Conservation (phyloP, 2,888 invertebrate genomes). For the Diarsia dahlii region DNA sequence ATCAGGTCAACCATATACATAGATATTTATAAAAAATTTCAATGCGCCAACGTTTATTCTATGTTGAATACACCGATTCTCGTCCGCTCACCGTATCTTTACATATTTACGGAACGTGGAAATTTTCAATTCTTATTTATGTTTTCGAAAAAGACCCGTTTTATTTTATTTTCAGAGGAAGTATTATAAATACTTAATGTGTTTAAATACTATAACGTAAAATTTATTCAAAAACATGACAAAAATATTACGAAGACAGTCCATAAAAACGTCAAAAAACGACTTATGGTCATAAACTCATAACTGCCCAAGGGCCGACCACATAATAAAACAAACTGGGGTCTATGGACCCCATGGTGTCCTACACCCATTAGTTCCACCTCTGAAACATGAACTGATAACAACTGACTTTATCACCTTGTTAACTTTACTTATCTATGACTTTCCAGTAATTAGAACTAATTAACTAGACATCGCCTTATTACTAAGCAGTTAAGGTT, state of each 20-base stretch:
- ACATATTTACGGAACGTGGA: too few relatives aligned
- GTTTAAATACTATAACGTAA: not conserved
- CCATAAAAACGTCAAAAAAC: constrained; percentile 15
- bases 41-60: too few relatives aligned
- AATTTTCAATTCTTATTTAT: not conserved
- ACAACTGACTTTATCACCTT: constrained; percentile 70
- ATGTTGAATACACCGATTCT: too few relatives aligned
- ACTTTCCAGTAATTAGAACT: constrained; percentile 63
- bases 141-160: not conserved
- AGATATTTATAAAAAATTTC: too few relatives aligned
- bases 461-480: constrained; percentile 17
- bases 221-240: constrained; percentile 12
- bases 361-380: constrained; percentile 72
- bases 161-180: not conserved
- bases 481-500: constrained; percentile 12
- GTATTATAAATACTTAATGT: not conserved
- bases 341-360: constrained; percentile 33
- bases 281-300: constrained; percentile 39
- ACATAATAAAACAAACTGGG: constrained; percentile 49
- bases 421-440: constrained; percentile 72
- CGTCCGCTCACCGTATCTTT: too few relatives aligned
- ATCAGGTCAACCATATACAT: too few relatives aligned
- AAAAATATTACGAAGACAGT: constrained; percentile 29
- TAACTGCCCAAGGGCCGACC: constrained; percentile 34
- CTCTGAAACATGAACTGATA: constrained; percentile 68